phyloP scores from a whole-genome alignment of 2,113 vertebrate species.

The Larimichthys crocea region DNA sequence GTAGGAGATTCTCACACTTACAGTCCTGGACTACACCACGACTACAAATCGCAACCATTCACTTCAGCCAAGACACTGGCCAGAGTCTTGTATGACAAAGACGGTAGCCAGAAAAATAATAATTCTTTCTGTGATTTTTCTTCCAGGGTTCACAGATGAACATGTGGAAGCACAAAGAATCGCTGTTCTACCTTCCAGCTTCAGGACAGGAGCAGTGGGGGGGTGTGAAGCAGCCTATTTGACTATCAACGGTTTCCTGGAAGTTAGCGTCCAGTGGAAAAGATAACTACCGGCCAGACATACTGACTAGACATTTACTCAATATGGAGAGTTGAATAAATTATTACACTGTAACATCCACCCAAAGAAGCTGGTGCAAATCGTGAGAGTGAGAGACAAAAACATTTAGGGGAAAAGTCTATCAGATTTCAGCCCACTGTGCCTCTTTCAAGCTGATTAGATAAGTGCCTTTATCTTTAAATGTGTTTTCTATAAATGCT shows the following conservation, averaged over 20 bases:
- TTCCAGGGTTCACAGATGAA: conserved; percentile 34
- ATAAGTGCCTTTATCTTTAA: conserved; percentile 68
- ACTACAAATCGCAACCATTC: conserved; percentile 49
- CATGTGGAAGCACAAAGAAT: conserved; percentile 48
- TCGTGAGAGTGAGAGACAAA: conserved; percentile 39
- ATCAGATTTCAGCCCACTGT: conserved; percentile 49
- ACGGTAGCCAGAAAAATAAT: not conserved
- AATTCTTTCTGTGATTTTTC: conserved; percentile 35
- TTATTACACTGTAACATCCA: conserved; percentile 19
- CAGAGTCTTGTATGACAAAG: conserved; percentile 43
- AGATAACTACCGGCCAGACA: conserved; percentile 53
- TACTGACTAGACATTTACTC: conserved; percentile 54
- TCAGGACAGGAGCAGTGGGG: conserved; percentile 29
- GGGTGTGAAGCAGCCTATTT: conserved; percentile 34
- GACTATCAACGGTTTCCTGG: conserved; percentile 59
- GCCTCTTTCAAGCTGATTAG: conserved; percentile 61
- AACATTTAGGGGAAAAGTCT: conserved; percentile 34
- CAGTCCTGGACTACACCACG: conserved; percentile 32
- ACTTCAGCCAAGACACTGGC: conserved; percentile 38
- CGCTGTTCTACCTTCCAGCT: conserved; percentile 35
- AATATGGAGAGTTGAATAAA: conserved; percentile 45
- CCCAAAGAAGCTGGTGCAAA: not conserved
- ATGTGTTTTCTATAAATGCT: conserved; percentile 68
- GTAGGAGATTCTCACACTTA: conserved; percentile 51
- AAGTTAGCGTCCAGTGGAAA: conserved; percentile 64